A percentile compares a stretch with the other conserved stretches of the same genome.
Evolutionary conservation across 2,888 invertebrate species (phyloP).

Genomic region (Rotaria magnacalcarata): DNA sequence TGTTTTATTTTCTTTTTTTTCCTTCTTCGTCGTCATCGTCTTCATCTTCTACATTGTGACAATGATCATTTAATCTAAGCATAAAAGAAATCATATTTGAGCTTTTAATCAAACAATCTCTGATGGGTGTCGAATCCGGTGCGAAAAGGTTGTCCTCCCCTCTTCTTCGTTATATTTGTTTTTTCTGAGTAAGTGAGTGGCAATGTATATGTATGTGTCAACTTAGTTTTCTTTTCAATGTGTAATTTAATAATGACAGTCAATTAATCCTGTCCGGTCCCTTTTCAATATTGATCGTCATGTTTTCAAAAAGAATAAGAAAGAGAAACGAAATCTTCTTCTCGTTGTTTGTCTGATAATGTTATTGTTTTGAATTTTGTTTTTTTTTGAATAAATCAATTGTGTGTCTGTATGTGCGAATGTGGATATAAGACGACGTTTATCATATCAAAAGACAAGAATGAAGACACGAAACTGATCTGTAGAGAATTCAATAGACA

Average conservation of each 20-base stretch:
- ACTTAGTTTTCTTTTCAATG: neutral
- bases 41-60: neutral
- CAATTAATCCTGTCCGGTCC: conserved; percentile 22
- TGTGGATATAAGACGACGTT: neutral
- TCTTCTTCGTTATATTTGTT: neutral
- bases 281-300: conserved; percentile 26
- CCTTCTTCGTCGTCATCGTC: no score
- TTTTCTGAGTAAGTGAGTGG: conserved; percentile 4
- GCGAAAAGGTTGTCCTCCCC: conserved; percentile 13
- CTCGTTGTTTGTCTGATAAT: conserved; percentile 23
- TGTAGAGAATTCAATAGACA: conserved; percentile 3
- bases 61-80: conserved; percentile 15
- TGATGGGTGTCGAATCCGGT: conserved; percentile 29
- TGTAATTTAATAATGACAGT: conserved; percentile 26
- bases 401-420: neutral
- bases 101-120: conserved; percentile 28
- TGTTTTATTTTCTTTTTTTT: neutral
- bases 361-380: neutral
- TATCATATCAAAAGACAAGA: conserved; percentile 26
- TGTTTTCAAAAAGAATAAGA: neutral
- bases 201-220: neutral
- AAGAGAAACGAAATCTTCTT: neutral
- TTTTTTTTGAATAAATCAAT: conserved; percentile 8
- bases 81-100: neutral
- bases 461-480: conserved; percentile 31